Evolutionary conservation across 1,140 invertebrate genomes (phyloP), one percentile per base, ranked within the genome.

Genomic region (Spodoptera frugiperda): DNA sequence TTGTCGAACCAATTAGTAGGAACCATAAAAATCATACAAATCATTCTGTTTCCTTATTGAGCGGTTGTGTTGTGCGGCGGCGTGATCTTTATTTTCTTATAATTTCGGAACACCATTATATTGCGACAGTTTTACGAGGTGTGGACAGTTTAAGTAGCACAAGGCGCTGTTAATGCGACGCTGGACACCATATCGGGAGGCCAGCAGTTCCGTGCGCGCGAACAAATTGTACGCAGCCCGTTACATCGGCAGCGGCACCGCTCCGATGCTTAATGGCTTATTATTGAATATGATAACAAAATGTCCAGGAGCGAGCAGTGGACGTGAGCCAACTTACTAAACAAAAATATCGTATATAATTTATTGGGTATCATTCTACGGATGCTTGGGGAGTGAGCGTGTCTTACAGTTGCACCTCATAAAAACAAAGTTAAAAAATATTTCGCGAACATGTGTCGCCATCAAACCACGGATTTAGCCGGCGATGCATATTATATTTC

Each of bases 321-420:
- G 92, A 85, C 79, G 67, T 55, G 79, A 87, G 92, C 92, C 92
- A 93, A 92, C 80, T 82, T 81, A 81, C 84, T 89, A 82, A 83
- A 92, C 87, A 89, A 91, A 92, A 93, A 92, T 93, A 91, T 89
- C 91, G 82, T 82, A 85, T 90, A 90, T 92, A 92, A 92, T 90
- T 92, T 91, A 93, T 93, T 88, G 81, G 79, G 79, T 87, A 91
- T 87, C 82, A 90, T 90, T 92, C 90, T 92, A 89, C 88, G 82
- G 87, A 91, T 92, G 84, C 82, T 82, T 89, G 79, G 39, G 74
- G 81, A 83, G 84, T 90, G 88, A 92, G 82, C 78, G 78, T 87
- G 80, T 79, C 81, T 77, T 87, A 88, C 87, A 87, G 86, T 91
- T 93, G 91, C 91, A 93, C 88, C 85, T 93, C 89, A 87, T 92